Evolutionary conservation across 2,797 vertebrate species (phyloP), one percentile per base, ranked within the genome.

Genomic region (Tapirus indicus): DNA sequence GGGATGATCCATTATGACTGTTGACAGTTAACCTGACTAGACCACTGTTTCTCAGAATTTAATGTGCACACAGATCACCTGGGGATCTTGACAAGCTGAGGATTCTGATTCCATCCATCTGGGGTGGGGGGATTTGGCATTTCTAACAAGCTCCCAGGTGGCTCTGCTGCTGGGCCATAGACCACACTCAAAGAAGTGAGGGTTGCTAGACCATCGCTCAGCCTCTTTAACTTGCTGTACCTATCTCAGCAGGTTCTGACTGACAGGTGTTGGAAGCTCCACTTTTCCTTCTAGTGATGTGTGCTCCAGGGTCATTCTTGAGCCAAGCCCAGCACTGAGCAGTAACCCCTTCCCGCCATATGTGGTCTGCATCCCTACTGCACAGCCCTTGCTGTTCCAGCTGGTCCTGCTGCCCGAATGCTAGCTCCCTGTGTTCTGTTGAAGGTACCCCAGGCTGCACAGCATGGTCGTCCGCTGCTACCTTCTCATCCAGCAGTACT

Each of bases 401-500:
- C 23, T 7, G 12, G 29, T 20, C 44, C 62, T 78, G 62, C 32
- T 5, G 38, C 77, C 95, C 23, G 3, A 52, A 13, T 11, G 44
- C 66, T 9, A 25, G 69, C 27, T 27, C 47, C 7, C 62, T 88
- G 20, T 98, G 4, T 97, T 98, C 95, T 96, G 13, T 97, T 62
- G 47, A 98, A 99, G 99, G 98, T 99, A 99, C 94, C 99, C 99
- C 1, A 99, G 99, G 97, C 99, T 99, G 54, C 99, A 99, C 98
- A 99, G 99, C 98, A 99, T 99, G 99, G 99, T 99, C 97, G 99
- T 99, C 95, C 99, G 99, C 98, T 99, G 99, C 99, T 99, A 99
- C 98, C 99, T 99, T 88, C 99, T 99, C 98, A 99, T 99, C 96
- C 99, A 99, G 99, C 99, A 99, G 98, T 99, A 99, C 98, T 99